Evolutionary conservation across 2,797 vertebrate species (phyloP), one percentile per base, ranked within the genome.

Genomic region (Pangasius krempfi): DNA sequence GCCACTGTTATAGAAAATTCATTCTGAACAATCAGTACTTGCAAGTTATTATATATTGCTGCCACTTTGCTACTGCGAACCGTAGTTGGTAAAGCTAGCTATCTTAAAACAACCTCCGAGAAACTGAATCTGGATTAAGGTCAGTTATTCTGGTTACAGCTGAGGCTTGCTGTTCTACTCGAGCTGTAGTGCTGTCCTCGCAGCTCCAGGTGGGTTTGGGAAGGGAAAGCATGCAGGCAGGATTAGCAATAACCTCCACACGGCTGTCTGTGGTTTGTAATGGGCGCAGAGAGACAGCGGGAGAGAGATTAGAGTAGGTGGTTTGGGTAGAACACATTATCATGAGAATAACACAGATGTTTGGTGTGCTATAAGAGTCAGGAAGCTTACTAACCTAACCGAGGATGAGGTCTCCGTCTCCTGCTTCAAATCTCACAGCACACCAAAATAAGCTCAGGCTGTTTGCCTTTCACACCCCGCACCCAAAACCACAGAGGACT

Each of bases 391-490:
- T 22, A 44, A 82, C n/a, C 37, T 52, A 22, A 20, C 27, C 73
- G 58, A 50, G 33, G 58, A 47, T 72, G 30, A 30, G 13, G 27
- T 27, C 52, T 89, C 84, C 20, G 37, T 50, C 60, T 80, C 10
- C 8, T 40, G 83, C 60, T 70, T 85, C 52, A 20, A 27, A 20
- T 68, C 52, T 33, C 40, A 75, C 37, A 27, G 64, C 54, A 56
- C 60, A 76, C 44, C 33, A 89, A 52, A 50, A 52, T 44, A 54
- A 82, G 47, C 25, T 18, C n/a, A 40, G 30, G 30, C 68, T 73
- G 70, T 78, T 83, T 89, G 60, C 40, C 2, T 84, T 87, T 79
- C 81, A 87, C 80, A 78, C n/a, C 70, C 88, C 72, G 78, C 80
- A 78, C 44, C 70, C 88, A 89, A 66, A 86, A 30, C 84, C n/a